These are phyloP conservation scores for Stratiolaelaps scimitus DNA, from an alignment of 1,140 invertebrate genomes.

Conservation along the genomic window DNA sequence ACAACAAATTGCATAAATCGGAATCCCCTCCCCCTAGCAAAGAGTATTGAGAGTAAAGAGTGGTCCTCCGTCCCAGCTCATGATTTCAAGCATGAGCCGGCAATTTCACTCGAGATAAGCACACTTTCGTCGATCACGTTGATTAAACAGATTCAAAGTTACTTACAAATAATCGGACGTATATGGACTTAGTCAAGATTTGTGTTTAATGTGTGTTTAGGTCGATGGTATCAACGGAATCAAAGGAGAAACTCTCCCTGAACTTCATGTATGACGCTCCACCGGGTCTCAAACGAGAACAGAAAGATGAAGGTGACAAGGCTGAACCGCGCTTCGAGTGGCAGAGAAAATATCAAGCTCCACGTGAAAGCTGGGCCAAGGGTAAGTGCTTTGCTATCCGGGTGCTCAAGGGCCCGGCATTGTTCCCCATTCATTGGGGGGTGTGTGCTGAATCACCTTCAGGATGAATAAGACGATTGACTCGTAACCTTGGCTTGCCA, in stretches of 20 bases:
- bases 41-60: too few relatives aligned
- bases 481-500: too few relatives aligned
- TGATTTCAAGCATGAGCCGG: too few relatives aligned
- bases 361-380: conserved; percentile 58
- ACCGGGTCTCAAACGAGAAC: conserved; percentile 76
- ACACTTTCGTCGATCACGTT: conserved; percentile 28
- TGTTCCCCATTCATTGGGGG: too few relatives aligned
- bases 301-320: conserved; percentile 57
- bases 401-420: too few relatives aligned
- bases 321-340: conserved; percentile 98
- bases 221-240: conserved; percentile 90
- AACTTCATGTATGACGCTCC: conserved; percentile 99
- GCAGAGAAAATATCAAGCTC: conserved; percentile 97
- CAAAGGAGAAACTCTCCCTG: conserved; percentile 94
- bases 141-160: not conserved
- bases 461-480: too few relatives aligned
- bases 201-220: conserved; percentile 42
- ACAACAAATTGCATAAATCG: too few relatives aligned
- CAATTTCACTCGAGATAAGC: too few relatives aligned
- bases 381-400: conserved; percentile 36
- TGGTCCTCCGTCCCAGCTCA: too few relatives aligned
- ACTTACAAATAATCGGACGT: not conserved
- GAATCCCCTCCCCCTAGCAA: too few relatives aligned
- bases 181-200: too few relatives aligned
- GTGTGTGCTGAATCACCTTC: too few relatives aligned